Evolutionary conservation across 2,797 vertebrate genomes (phyloP).

Genomic region (Muraenolepis orangiensis): DNA sequence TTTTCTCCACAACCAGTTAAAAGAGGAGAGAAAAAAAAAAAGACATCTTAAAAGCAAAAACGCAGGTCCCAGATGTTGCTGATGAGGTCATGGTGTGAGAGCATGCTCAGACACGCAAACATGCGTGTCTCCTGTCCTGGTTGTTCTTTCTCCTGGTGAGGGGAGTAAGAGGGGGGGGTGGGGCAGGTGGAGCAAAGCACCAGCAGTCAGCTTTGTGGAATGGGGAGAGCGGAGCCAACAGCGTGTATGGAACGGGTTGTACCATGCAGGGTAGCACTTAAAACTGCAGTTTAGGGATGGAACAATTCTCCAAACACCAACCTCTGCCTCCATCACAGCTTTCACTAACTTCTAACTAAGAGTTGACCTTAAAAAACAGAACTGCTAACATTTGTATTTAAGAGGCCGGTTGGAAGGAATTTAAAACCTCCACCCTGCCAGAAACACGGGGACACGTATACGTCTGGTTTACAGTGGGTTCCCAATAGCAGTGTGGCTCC

Average conservation of each 20-base stretch:
- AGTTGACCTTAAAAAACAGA: not conserved
- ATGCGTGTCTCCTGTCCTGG: conserved; percentile 73
- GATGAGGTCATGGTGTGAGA: not conserved
- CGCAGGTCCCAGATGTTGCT: conserved; percentile 2
- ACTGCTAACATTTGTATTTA: not conserved
- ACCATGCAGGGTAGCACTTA: not conserved
- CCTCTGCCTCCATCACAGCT: not conserved
- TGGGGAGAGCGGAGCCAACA: conserved; percentile 38
- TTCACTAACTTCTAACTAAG: not conserved
- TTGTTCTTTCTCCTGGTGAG: conserved; percentile 77
- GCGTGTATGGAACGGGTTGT: not conserved
- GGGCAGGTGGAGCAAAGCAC: conserved; percentile 74
- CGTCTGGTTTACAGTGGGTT: conserved; percentile 42
- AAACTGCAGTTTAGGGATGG: not conserved
- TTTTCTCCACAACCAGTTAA: not conserved
- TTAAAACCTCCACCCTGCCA: not conserved
- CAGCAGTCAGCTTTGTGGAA: conserved; percentile 74
- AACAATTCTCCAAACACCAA: not conserved
- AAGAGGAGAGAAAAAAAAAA: not conserved
- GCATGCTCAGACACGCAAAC: conserved; percentile 47
- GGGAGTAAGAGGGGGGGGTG: conserved; percentile 40
- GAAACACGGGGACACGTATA: conserved; percentile 32
- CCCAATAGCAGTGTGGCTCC: conserved; percentile 23
- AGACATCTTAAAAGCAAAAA: conserved; percentile 1
- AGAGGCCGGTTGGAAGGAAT: not conserved